Percentiles rank a stretch among this genome's conserved stretches.
These are phyloP conservation scores for Tenualosa thibaudeaui DNA, from an alignment of 2,797 vertebrate species.

Conservation along the genomic window DNA sequence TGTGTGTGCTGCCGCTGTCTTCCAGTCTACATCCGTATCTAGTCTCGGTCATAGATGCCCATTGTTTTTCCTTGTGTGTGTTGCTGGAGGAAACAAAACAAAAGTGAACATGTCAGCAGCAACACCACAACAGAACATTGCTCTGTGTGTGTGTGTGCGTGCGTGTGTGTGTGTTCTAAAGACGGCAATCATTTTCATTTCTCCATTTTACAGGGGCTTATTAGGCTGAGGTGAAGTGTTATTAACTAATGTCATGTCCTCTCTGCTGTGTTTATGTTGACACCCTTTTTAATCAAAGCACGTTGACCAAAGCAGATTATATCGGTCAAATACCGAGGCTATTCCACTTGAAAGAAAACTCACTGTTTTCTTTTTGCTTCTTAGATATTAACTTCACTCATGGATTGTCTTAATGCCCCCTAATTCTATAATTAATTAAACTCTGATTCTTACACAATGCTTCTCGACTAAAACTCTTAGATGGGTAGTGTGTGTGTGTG, in stretches of 20 bases:
- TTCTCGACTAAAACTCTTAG: slow-evolving; percentile 11
- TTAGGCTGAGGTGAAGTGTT: no score
- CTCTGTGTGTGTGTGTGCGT: no score
- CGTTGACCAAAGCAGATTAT: no score
- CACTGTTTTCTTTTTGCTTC: background rate
- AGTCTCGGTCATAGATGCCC: background rate
- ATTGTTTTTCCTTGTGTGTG: background rate
- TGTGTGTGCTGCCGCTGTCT: background rate
- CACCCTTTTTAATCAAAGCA: no score
- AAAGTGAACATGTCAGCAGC: background rate
- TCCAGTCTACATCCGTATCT: background rate
- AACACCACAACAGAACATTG: background rate
- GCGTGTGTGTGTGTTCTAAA: no score
- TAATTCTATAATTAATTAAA: slow-evolving; percentile 44
- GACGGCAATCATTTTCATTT: no score
- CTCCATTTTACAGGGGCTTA: no score
- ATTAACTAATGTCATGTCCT: no score
- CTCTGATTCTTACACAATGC: slow-evolving; percentile 28
- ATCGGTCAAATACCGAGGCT: background rate
- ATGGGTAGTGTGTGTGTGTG: background rate
- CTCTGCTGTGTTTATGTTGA: no score
- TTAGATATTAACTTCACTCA: slow-evolving; percentile 33
- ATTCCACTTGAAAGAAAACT: background rate
- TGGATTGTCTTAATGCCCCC: slow-evolving; percentile 38
- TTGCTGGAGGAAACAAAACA: background rate